Evolutionary conservation across 2,113 vertebrate species (phyloP), one percentile per base, ranked within the genome.

Genomic region (Menidia beryllina): DNA sequence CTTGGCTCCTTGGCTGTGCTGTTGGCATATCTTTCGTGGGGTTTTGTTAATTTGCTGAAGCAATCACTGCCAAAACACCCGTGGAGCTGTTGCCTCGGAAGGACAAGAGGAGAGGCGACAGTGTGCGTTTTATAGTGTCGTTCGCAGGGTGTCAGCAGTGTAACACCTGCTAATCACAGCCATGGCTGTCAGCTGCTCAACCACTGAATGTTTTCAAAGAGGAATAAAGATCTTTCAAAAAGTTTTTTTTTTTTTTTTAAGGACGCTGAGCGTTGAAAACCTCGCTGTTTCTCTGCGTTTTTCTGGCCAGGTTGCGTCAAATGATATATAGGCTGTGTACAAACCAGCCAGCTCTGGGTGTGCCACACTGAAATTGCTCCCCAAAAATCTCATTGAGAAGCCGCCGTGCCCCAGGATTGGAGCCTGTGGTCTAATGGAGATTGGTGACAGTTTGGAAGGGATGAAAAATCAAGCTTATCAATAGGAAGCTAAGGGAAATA

Each of bases 21-120:
- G 41, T 65, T 48, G 58, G 68, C 74, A 50, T 68, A 66, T 81
- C 76, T 54, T 45, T 84, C 52, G 41, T 79, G 74, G 52, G 75
- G 50, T 56, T 86, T 81, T 86, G 86, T 88, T 93, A 89, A 93
- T 93, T 91, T 90, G 87, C 72, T 77, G 75, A 68, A 67, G 39
- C 69, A 58, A 73, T 65, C 65, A 0, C 71, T 83, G 89, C 92
- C 90, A 92, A 78, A 79, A 69, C 80, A 51, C 81, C 63, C 68
- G 85, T 72, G 85, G 75, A 83, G 27, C 74, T 51, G 79, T 90
- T 88, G 89, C 89, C 88, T 91, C 81, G 73, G 81, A 92, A 86
- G 88, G 86, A 92, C 86, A 70, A 63, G 78, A 75, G 75, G 55
- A 74, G 59, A 79, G 65, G 63, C 39, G 58, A 65, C 79, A 83